phyloP scores from a whole-genome alignment of 1,140 invertebrate species.

The Macrobrachium nipponense region DNA sequence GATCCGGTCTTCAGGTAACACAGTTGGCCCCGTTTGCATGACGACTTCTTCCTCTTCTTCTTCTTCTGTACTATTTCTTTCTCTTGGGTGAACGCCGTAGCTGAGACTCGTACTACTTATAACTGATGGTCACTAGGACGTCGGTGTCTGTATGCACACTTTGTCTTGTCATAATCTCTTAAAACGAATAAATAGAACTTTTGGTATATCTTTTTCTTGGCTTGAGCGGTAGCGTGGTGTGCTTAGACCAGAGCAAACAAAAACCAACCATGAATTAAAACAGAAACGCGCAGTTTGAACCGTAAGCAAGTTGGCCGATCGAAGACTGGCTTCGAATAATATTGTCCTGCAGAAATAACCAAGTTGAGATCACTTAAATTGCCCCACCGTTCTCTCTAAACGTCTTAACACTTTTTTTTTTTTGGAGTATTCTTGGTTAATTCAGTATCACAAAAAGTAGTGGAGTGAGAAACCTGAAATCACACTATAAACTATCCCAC shows the following conservation, averaged over 20 bases:
- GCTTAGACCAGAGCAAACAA: slow-evolving; percentile 23
- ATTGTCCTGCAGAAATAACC: slow-evolving; percentile 32
- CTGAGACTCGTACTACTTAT: too few relatives aligned
- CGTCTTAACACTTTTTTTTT: too few relatives aligned
- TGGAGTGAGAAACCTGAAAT: too few relatives aligned
- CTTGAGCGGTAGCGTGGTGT: slow-evolving; percentile 34
- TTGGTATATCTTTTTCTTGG: slow-evolving; percentile 15
- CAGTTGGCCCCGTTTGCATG: slow-evolving; percentile 21
- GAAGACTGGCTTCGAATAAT: background rate
- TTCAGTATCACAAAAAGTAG: too few relatives aligned
- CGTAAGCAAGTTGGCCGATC: background rate
- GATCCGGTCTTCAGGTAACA: slow-evolving; percentile 55
- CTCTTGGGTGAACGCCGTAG: too few relatives aligned
- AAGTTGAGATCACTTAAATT: too few relatives aligned
- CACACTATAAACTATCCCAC: too few relatives aligned
- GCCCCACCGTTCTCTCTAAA: too few relatives aligned
- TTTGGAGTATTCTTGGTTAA: too few relatives aligned
- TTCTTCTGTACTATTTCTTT: too few relatives aligned
- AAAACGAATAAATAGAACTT: slow-evolving; percentile 6
- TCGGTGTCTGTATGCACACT: background rate
- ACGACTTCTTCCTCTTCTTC: background rate
- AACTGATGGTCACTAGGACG: background rate
- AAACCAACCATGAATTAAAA: background rate
- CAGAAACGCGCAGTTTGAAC: slow-evolving; percentile 3
- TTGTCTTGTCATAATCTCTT: background rate